A percentile compares a stretch with the other conserved stretches of the same genome.
Conservation (phyloP, 2,113 vertebrate species). For the Neotoma lepida region DNA sequence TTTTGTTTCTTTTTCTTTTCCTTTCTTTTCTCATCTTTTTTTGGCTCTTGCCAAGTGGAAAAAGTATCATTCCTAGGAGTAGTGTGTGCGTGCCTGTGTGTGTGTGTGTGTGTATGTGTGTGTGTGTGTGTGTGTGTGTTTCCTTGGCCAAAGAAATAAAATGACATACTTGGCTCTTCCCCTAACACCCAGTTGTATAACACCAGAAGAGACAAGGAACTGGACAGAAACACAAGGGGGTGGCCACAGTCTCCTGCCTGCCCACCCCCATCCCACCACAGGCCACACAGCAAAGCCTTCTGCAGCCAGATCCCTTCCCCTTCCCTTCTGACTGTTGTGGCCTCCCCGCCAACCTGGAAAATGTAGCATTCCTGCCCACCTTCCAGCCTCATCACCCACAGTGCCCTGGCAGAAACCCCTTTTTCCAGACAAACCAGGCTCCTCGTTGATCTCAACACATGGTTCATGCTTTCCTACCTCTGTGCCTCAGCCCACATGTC, state of each 20-base stretch:
- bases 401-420: slow-evolving; percentile 63
- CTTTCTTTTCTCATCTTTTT: background rate
- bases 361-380: slow-evolving; percentile 77
- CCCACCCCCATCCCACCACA: background rate
- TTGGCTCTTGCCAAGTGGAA: slow-evolving; percentile 67
- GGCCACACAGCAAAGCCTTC: background rate
- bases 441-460: slow-evolving; percentile 71
- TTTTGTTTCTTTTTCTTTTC: background rate
- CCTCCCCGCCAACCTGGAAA: slow-evolving; percentile 76
- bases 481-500: slow-evolving; percentile 61
- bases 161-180: background rate
- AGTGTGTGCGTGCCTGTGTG: background rate
- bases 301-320: slow-evolving; percentile 46
- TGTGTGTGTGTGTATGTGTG: background rate
- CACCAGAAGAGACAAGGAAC: slow-evolving; percentile 30
- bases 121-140: background rate
- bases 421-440: slow-evolving; percentile 79
- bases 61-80: slow-evolving; percentile 56
- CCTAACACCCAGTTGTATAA: slow-evolving; percentile 60
- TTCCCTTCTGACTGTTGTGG: slow-evolving; percentile 64
- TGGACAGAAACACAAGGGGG: slow-evolving; percentile 53
- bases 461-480: slow-evolving; percentile 78
- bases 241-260: slow-evolving; percentile 19
- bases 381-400: slow-evolving; percentile 77
- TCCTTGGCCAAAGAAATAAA: slow-evolving; percentile 29